These are phyloP conservation scores for Hemichromis elongatus DNA, from an alignment of 2,113 vertebrate species.

Conservation along the genomic window DNA sequence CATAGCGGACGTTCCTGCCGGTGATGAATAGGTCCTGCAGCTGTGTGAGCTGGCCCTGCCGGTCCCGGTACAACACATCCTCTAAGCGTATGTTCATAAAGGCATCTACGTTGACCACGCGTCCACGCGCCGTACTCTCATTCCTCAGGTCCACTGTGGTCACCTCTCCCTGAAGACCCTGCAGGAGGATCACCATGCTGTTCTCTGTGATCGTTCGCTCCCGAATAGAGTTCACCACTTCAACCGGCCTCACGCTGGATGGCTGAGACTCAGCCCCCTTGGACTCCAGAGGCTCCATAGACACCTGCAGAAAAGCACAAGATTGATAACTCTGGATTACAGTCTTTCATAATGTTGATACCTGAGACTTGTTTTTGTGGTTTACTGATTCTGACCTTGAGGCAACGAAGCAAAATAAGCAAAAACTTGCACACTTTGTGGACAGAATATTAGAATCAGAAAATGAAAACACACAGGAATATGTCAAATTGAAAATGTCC, in stretches of 20 bases:
- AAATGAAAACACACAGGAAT: neutral
- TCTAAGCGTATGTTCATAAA: slow-evolving; percentile 94
- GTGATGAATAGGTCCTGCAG: slow-evolving; percentile 88
- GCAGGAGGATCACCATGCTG: slow-evolving; percentile 92
- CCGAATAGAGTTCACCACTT: slow-evolving; percentile 82
- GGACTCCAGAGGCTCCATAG: slow-evolving; percentile 16
- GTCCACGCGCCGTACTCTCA: slow-evolving; percentile 83
- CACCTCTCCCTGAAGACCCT: slow-evolving; percentile 83
- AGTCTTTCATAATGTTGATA: neutral
- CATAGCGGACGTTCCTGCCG: slow-evolving; percentile 88
- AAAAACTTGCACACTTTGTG: neutral
- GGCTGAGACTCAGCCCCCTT: neutral
- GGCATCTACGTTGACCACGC: slow-evolving; percentile 87
- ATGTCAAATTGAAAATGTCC: neutral
- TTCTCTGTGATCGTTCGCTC: slow-evolving; percentile 94
- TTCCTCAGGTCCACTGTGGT: slow-evolving; percentile 91
- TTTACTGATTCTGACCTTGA: neutral
- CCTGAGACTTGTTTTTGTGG: neutral
- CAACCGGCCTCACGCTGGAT: neutral
- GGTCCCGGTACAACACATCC: slow-evolving; percentile 81
- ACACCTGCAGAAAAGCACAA: neutral
- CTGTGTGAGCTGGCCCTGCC: slow-evolving; percentile 61
- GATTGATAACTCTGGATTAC: neutral
- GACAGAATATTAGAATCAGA: neutral
- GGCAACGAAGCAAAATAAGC: neutral